Evolutionary conservation across 2,888 invertebrate species (phyloP).

Genomic region (Catocala nupta): DNA sequence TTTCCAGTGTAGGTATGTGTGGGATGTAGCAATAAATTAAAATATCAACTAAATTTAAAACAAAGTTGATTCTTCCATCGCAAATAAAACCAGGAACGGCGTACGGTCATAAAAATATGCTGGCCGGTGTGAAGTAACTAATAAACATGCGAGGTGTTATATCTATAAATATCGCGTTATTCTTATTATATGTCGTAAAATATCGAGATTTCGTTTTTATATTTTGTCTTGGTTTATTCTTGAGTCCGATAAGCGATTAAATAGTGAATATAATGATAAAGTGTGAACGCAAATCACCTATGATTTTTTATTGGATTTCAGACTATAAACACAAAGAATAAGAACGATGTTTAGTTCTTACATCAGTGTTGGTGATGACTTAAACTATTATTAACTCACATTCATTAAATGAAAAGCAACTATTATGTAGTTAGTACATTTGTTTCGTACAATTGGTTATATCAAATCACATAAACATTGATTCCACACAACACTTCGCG

Average conservation of each 20-base stretch:
- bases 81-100: constrained; percentile 37
- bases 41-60: constrained; percentile 2
- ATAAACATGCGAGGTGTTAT: constrained; percentile 43
- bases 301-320: too few species aligned
- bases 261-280: too few species aligned
- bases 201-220: constrained; percentile 37
- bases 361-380: too few species aligned
- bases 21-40: constrained; percentile 3
- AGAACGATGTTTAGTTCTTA: not conserved
- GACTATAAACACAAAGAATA: too few species aligned
- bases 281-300: too few species aligned
- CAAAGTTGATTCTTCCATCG: constrained; percentile 18
- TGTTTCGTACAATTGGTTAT: constrained; percentile 23
- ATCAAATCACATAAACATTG: constrained; percentile 50
- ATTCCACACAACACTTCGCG: constrained; percentile 59
- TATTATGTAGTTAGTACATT: not conserved
- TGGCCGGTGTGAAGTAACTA: constrained; percentile 45
- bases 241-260: not conserved
- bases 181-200: constrained; percentile 40
- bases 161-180: constrained; percentile 47
- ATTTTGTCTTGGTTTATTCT: constrained; percentile 32
- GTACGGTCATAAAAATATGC: constrained; percentile 43
- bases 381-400: constrained; percentile 7
- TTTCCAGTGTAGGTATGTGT: constrained; percentile 1
- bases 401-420: constrained; percentile 13